Conservation (phyloP, 2,888 invertebrate species). For the Anticlea derivata region DNA sequence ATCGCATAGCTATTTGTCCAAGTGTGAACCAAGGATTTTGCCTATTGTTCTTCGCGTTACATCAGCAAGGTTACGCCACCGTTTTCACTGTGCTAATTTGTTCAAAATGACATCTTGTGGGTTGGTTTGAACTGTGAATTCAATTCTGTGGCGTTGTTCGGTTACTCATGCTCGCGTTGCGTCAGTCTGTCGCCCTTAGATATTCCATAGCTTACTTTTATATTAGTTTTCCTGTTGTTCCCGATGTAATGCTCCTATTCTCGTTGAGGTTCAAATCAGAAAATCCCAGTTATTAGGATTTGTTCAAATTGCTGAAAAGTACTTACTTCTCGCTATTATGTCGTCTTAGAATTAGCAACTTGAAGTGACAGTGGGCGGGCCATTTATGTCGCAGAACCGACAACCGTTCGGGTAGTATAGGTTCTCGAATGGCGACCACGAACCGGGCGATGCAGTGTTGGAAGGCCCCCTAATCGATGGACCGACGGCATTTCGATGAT, state of each 20-base stretch:
- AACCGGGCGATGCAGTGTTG: too few species aligned
- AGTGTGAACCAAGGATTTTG: slow-evolving; percentile 65
- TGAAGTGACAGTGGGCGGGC: too few species aligned
- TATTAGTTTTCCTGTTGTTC: slow-evolving; percentile 28
- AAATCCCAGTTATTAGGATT: too few species aligned
- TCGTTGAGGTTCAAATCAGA: too few species aligned
- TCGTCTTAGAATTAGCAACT: too few species aligned
- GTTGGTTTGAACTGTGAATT: slow-evolving; percentile 32
- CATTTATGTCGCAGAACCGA: too few species aligned
- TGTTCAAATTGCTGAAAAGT: too few species aligned
- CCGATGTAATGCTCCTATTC: not conserved
- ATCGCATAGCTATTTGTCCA: slow-evolving; percentile 69
- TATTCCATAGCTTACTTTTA: slow-evolving; percentile 2
- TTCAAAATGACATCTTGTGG: slow-evolving; percentile 31
- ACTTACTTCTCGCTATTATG: too few species aligned
- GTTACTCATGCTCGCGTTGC: slow-evolving; percentile 24
- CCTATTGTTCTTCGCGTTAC: slow-evolving; percentile 39
- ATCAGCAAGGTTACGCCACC: slow-evolving; percentile 40
- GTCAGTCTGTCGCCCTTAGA: slow-evolving; percentile 8
- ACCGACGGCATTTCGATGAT: too few species aligned
- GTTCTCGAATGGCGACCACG: too few species aligned
- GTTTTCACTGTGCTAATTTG: slow-evolving; percentile 34
- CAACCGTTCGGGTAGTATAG: too few species aligned
- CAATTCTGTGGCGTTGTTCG: slow-evolving; percentile 35
- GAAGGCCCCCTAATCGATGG: too few species aligned